A percentile compares a stretch with the other conserved stretches of the same genome.
Evolutionary conservation across 23 tunicate genomes (phyloP).

Genomic region (Phallusia fumigata): DNA sequence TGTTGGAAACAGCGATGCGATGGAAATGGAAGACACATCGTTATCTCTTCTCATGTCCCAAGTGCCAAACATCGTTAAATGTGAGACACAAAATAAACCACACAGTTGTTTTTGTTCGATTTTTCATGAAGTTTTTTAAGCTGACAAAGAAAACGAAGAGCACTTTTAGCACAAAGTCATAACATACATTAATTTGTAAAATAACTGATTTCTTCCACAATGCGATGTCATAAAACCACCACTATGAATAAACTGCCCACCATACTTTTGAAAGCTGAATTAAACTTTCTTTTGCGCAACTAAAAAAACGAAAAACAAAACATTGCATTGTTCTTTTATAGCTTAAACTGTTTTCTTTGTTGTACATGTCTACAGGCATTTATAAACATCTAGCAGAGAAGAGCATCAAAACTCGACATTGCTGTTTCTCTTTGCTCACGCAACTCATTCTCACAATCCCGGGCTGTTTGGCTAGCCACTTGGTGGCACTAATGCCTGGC

Average conservation of each 20-base stretch:
- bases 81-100: too few species aligned
- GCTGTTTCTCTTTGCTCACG: conserved; percentile 78
- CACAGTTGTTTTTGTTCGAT: too few species aligned
- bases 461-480: conserved; percentile 77
- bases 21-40: conserved; percentile 83
- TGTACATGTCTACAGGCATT: conserved; percentile 47
- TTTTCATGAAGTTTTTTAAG: neutral
- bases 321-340: too few species aligned
- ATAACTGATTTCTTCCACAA: too few species aligned
- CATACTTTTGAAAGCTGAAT: too few species aligned
- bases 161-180: too few species aligned
- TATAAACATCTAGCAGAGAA: conserved; percentile 74
- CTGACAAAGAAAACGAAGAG: neutral
- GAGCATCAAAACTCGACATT: conserved; percentile 79
- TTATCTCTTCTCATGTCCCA: conserved; percentile 41
- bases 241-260: too few species aligned
- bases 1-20: conserved; percentile 26
- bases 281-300: too few species aligned
- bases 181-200: too few species aligned
- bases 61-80: conserved; percentile 73
- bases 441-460: conserved; percentile 81
- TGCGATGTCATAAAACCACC: too few species aligned
- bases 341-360: too few species aligned
- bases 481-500: conserved; percentile 72
- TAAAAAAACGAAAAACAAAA: too few species aligned